Evolutionary conservation across 2,797 vertebrate species (phyloP).

Genomic region (Scomberomorus guttatus): DNA sequence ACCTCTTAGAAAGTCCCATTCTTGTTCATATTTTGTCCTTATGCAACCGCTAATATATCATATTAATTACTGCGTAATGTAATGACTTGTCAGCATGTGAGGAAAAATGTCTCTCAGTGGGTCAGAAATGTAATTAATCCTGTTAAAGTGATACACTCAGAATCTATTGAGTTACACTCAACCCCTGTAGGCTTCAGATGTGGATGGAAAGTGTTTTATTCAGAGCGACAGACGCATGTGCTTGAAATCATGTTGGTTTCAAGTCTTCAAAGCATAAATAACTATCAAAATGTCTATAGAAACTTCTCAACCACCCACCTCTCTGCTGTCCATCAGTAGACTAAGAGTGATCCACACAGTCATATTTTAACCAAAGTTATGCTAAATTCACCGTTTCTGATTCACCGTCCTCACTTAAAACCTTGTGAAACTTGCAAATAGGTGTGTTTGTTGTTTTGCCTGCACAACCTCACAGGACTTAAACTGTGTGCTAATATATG

Average conservation of each 20-base stretch:
- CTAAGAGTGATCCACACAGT: background rate
- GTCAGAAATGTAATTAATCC: slow-evolving; percentile 44
- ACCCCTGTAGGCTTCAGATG: background rate
- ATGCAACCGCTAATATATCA: slow-evolving; percentile 16
- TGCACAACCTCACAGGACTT: too few relatives aligned
- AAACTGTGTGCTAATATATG: too few relatives aligned
- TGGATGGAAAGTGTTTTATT: background rate
- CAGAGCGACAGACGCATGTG: background rate
- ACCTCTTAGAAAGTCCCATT: slow-evolving; percentile 16
- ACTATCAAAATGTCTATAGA: background rate
- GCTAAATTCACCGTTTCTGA: background rate
- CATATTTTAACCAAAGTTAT: background rate
- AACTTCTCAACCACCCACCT: background rate
- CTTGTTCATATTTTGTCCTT: slow-evolving; percentile 8
- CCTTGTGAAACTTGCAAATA: too few relatives aligned
- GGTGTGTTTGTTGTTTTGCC: too few relatives aligned
- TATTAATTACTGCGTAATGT: slow-evolving; percentile 47
- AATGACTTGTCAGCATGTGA: slow-evolving; percentile 43
- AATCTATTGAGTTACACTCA: slow-evolving; percentile 19
- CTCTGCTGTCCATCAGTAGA: background rate
- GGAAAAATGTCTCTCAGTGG: slow-evolving; percentile 39
- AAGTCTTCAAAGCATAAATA: background rate
- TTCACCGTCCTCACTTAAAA: too few relatives aligned
- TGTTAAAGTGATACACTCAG: slow-evolving; percentile 35
- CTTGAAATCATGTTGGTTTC: background rate